Conservation (phyloP, 2,797 vertebrate species). For the Leptoclinus maculatus region DNA sequence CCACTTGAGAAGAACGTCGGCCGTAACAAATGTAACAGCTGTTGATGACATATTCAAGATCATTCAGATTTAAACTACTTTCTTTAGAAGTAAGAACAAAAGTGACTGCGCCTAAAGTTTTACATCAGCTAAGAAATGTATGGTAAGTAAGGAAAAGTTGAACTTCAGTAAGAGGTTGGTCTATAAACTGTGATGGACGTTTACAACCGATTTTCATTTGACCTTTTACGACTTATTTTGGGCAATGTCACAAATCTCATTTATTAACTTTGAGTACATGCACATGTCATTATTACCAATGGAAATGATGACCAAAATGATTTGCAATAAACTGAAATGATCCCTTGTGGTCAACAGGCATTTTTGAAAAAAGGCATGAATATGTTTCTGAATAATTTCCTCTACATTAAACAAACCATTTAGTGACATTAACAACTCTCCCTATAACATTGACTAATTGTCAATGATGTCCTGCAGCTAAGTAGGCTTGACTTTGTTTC, state of each 20-base stretch:
- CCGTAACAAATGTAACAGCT: neutral
- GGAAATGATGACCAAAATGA: neutral
- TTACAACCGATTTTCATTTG: neutral
- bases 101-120: neutral
- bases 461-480: neutral
- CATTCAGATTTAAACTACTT: neutral
- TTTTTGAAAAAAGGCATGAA: neutral
- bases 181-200: neutral
- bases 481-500: neutral
- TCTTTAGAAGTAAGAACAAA: neutral
- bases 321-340: neutral
- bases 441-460: neutral
- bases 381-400: neutral
- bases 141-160: neutral
- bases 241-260: neutral
- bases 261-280: neutral
- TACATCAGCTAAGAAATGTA: neutral
- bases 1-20: neutral
- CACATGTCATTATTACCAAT: neutral
- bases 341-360: neutral
- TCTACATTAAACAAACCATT: neutral
- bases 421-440: neutral
- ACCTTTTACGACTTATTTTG: neutral
- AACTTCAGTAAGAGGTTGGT: neutral
- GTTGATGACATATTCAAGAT: conserved; percentile 2